Percentiles rank a stretch among this genome's conserved stretches.
These are phyloP conservation scores for Laticauda colubrina DNA, from an alignment of 2,113 vertebrate genomes.

Conservation along the genomic window DNA sequence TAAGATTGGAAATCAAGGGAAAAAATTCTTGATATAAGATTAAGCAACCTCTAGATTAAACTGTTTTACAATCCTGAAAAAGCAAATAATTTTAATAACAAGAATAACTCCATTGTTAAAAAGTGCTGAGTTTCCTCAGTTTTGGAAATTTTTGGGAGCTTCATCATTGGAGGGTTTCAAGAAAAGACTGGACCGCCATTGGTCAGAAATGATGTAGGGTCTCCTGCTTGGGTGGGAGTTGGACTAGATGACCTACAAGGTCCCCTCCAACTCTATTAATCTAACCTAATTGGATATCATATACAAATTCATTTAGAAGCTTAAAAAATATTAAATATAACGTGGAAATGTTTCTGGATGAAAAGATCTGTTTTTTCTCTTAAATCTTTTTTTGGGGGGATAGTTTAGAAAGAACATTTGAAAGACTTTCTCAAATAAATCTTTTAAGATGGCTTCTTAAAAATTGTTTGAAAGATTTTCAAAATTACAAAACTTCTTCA, in stretches of 20 bases:
- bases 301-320: neutral
- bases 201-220: too few species aligned
- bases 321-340: neutral
- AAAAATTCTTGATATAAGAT: neutral
- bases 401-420: neutral
- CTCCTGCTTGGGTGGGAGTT: too few species aligned
- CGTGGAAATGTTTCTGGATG: neutral
- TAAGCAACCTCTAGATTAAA: neutral
- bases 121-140: neutral
- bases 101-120: neutral
- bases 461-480: neutral
- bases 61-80: neutral
- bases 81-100: neutral
- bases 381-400: neutral
- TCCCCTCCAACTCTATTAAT: too few species aligned
- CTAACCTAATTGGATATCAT: neutral
- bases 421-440: neutral
- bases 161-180: too few species aligned
- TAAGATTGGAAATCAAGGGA: neutral
- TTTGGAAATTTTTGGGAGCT: neutral
- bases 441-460: neutral
- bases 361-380: neutral
- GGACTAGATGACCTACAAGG: too few species aligned
- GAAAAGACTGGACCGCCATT: too few species aligned
- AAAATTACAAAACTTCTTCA: neutral